Conservation (phyloP, 1,140 invertebrate species). For the Gonatopus flavifemur region DNA sequence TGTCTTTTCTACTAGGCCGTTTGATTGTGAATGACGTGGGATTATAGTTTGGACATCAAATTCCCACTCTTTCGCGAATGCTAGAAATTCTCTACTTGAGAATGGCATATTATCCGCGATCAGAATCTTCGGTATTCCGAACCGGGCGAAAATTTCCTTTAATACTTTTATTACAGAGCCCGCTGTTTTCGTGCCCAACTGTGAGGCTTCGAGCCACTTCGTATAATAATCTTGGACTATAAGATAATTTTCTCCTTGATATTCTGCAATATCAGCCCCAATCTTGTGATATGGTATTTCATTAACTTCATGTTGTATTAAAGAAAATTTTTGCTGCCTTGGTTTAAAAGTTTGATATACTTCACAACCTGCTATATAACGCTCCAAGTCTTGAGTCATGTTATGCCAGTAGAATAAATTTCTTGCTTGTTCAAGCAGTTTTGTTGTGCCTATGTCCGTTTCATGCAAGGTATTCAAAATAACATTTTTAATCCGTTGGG, state of each 20-base stretch:
- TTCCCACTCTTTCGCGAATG: constrained; percentile 44
- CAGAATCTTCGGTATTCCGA: constrained; percentile 14
- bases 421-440: no score
- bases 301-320: no score
- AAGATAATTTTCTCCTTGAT: constrained; percentile 14
- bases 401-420: no score
- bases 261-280: no score
- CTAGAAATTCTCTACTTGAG: constrained; percentile 28
- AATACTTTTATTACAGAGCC: constrained; percentile 3
- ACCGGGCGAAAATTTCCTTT: constrained; percentile 10
- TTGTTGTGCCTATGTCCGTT: no score
- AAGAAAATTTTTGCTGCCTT: no score
- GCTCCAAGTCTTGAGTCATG: no score
- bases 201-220: constrained; percentile 21
- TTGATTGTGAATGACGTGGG: constrained; percentile 43
- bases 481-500: no score
- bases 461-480: no score
- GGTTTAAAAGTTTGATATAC: no score
- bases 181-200: constrained; percentile 8
- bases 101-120: constrained; percentile 21
- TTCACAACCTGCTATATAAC: no score
- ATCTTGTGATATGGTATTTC: no score
- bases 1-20: constrained; percentile 42
- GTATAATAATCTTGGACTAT: constrained; percentile 25
- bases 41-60: constrained; percentile 45